Conservation (phyloP, 2,797 vertebrate genomes). For the Zenarchopterus dispar region DNA sequence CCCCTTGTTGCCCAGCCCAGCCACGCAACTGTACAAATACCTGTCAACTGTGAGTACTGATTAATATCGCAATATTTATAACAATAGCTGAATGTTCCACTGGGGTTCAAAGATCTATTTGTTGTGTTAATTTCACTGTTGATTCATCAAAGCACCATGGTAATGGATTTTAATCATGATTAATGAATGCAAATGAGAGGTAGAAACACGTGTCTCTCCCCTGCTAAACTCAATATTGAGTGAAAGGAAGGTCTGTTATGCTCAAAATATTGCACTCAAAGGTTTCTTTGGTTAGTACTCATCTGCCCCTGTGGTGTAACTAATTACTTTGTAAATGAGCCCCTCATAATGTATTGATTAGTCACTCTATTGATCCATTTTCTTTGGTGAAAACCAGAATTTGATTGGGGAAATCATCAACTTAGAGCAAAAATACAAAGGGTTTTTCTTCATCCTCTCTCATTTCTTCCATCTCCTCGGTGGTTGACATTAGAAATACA, state of each 20-base stretch:
- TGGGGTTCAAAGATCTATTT: slow-evolving; percentile 62
- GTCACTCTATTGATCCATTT: slow-evolving; percentile 76
- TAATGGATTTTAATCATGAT: slow-evolving; percentile 57
- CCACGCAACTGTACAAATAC: slow-evolving; percentile 80
- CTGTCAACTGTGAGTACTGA: slow-evolving; percentile 82
- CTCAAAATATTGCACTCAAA: slow-evolving; percentile 38
- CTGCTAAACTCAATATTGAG: slow-evolving; percentile 35
- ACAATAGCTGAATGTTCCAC: slow-evolving; percentile 40
- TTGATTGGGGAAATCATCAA: slow-evolving; percentile 65
- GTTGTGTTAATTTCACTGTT: slow-evolving; percentile 67
- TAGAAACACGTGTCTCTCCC: slow-evolving; percentile 43
- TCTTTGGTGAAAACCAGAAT: slow-evolving; percentile 64
- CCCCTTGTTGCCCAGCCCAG: slow-evolving; percentile 56
- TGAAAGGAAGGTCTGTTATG: slow-evolving; percentile 26
- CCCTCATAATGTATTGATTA: slow-evolving; percentile 68
- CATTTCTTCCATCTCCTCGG: slow-evolving; percentile 41
- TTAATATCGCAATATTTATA: slow-evolving; percentile 33
- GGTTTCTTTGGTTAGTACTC: slow-evolving; percentile 32
- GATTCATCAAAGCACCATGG: slow-evolving; percentile 63
- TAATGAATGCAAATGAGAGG: slow-evolving; percentile 61
- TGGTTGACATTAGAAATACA: slow-evolving; percentile 62
- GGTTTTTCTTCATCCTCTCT: slow-evolving; percentile 21
- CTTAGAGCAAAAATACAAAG: background rate
- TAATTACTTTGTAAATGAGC: slow-evolving; percentile 80
- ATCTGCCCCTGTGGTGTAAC: slow-evolving; percentile 53